Percentiles rank a stretch among this genome's conserved stretches.
Conservation (phyloP, 2,113 vertebrate genomes). For the Cyphomyrus discorhynchus region DNA sequence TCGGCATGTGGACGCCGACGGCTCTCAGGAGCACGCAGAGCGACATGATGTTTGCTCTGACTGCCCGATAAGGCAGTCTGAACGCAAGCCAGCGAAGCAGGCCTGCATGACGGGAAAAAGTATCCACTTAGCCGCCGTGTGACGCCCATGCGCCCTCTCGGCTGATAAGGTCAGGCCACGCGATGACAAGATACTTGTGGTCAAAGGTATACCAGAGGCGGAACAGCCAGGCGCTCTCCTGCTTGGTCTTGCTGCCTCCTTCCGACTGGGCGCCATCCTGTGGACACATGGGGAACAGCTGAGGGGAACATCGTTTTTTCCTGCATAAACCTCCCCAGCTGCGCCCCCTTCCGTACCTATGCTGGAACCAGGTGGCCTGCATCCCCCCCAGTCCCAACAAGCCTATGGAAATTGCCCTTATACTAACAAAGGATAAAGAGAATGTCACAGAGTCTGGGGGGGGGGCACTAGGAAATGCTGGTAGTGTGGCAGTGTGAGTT, state of each 20-base stretch:
- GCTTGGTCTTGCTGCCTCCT: slow-evolving; percentile 80
- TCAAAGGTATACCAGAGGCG: slow-evolving; percentile 96
- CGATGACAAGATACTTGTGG: slow-evolving; percentile 92
- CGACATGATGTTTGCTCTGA: background rate
- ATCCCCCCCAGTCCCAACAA: background rate
- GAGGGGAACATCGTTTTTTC: background rate
- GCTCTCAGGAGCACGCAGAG: background rate
- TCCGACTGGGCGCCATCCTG: slow-evolving; percentile 56
- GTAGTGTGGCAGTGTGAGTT: background rate
- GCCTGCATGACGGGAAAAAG: background rate
- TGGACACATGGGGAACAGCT: slow-evolving; percentile 26
- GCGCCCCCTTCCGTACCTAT: background rate
- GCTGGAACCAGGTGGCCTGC: background rate
- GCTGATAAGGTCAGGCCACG: background rate
- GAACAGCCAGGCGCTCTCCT: slow-evolving; percentile 97
- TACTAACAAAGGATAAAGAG: background rate
- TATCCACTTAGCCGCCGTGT: background rate
- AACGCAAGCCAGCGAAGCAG: background rate
- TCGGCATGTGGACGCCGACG: background rate
- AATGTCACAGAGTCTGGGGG: background rate
- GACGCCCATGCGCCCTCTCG: background rate
- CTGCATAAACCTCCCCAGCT: background rate
- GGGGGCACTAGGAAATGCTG: background rate
- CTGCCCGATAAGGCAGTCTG: background rate
- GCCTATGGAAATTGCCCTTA: background rate